phyloP scores from a whole-genome alignment of 2,888 invertebrate species.

The Drosophila peninsularis region DNA sequence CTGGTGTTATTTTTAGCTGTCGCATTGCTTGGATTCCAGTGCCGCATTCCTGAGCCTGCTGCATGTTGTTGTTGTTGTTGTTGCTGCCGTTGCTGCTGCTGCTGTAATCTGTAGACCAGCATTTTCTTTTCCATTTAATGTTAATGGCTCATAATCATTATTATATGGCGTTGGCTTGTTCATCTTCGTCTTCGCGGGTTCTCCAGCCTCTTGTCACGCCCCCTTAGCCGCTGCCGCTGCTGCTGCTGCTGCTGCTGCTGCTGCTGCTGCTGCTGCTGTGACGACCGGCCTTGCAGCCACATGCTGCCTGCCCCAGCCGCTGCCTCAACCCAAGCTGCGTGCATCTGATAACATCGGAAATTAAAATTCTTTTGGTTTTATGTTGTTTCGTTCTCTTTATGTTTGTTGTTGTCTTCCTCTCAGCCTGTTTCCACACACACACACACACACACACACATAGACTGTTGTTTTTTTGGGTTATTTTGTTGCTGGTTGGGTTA shows the following conservation, averaged over 20 bases:
- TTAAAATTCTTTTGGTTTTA: conserved; percentile 83
- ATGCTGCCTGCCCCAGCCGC: conserved; percentile 41
- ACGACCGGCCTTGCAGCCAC: conserved; percentile 70
- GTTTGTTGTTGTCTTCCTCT: conserved; percentile 32
- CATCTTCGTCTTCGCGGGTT: conserved; percentile 55
- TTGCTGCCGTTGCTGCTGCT: conserved; percentile 43
- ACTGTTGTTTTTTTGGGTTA: conserved; percentile 62
- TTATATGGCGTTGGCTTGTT: conserved; percentile 80
- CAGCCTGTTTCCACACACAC: conserved; percentile 59
- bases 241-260: conserved; percentile 10
- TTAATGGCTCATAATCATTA: conserved; percentile 81
- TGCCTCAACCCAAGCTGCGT: conserved; percentile 66
- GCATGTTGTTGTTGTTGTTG: conserved; percentile 31
- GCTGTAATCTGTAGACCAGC: conserved; percentile 79
- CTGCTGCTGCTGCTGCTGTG: conserved; percentile 13
- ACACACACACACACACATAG: conserved; percentile 29
- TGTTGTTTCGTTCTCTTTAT: conserved; percentile 59
- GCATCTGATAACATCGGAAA: conserved; percentile 82
- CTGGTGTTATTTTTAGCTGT: conserved; percentile 78
- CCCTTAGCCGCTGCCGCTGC: conserved; percentile 12
- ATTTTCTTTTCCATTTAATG: conserved; percentile 81
- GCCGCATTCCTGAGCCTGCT: conserved; percentile 63
- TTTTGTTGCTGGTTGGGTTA: conserved; percentile 59
- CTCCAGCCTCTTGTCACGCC: conserved; percentile 37
- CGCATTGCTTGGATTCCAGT: conserved; percentile 71